Evolutionary conservation across 2,797 vertebrate species (phyloP), one percentile per base, ranked within the genome.

Genomic region (Characodon lateralis): DNA sequence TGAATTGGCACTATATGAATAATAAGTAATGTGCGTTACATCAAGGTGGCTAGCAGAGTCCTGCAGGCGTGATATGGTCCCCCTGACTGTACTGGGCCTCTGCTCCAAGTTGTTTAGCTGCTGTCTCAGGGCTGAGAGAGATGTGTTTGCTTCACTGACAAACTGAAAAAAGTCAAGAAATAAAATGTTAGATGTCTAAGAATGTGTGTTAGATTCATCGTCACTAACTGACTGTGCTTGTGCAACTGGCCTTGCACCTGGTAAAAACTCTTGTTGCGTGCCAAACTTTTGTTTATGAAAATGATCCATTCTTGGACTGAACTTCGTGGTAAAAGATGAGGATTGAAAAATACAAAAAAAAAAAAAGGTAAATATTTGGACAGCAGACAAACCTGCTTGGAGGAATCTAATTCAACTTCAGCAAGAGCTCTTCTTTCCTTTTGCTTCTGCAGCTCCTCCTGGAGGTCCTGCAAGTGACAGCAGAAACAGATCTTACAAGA

Each of bases 41-140:
- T 94, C 86, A 26, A 96, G 78, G 9, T 89, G 87, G 65, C 0
- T 50, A 0, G 76, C 65, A 0, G 90, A 92, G 2, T 84, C 72
- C 3, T 91, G 75, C 28, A 95, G 89, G 61, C 28, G 84, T 22
- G 53, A 82, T 0, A 31, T 41, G 0, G 46, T 46, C 73, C 74
- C 72, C 1, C 55, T n/a, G 1, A 39, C 31, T 50, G 0, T 18
- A 0, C 28, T 59, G 31, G 20, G 12, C 59, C 61, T 78, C 43
- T 74, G 80, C 58, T 83, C 84, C 5, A 77, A 24, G 55, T 6
- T 14, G 53, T 51, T 26, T 48, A 83, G 61, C 80, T 92, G 85
- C 59, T 89, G 87, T 77, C 28, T 78, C 51, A 89, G 83, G 0
- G 46, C 39, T 0, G 83, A 85, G 20, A 90, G 26, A 3, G 73